These are phyloP conservation scores for Oxyura jamaicensis DNA, from an alignment of 2,113 vertebrate species.

Conservation along the genomic window DNA sequence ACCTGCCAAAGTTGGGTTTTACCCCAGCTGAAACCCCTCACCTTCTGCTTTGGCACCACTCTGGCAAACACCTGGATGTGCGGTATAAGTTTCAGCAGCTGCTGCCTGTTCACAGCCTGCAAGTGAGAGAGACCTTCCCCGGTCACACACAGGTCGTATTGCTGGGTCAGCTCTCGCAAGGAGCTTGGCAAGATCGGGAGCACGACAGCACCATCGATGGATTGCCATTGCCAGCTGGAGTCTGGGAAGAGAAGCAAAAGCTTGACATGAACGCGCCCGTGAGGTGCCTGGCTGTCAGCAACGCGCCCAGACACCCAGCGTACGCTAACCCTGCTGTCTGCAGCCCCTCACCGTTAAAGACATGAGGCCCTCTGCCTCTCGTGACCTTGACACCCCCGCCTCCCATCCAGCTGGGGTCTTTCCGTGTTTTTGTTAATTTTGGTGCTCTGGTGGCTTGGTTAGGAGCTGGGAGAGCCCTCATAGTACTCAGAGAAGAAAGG, in stretches of 20 bases:
- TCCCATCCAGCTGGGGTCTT: not conserved
- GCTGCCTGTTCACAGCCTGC: slow-evolving; percentile 29
- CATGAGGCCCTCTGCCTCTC: rapidly evolving
- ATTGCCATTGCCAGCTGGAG: slow-evolving; percentile 85
- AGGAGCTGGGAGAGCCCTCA: not conserved
- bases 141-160: slow-evolving; percentile 89
- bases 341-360: rapidly evolving
- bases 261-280: rapidly evolving
- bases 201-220: slow-evolving; percentile 80
- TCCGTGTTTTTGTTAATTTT: not conserved
- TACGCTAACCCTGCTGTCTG: rapidly evolving
- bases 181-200: slow-evolving; percentile 74
- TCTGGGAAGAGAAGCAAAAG: slow-evolving; percentile 53
- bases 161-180: slow-evolving; percentile 68
- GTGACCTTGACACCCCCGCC: rapidly evolving
- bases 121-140: slow-evolving; percentile 89
- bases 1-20: not conserved
- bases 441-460: not conserved
- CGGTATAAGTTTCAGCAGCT: slow-evolving; percentile 74
- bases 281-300: not conserved
- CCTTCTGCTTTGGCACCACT: slow-evolving; percentile 84
- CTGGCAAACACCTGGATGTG: slow-evolving; percentile 81
- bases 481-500: not conserved
- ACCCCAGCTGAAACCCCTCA: not conserved
- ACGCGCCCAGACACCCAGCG: not conserved